phyloP scores from a whole-genome alignment of 1,140 invertebrate genomes.

The Habropoda laboriosa region DNA sequence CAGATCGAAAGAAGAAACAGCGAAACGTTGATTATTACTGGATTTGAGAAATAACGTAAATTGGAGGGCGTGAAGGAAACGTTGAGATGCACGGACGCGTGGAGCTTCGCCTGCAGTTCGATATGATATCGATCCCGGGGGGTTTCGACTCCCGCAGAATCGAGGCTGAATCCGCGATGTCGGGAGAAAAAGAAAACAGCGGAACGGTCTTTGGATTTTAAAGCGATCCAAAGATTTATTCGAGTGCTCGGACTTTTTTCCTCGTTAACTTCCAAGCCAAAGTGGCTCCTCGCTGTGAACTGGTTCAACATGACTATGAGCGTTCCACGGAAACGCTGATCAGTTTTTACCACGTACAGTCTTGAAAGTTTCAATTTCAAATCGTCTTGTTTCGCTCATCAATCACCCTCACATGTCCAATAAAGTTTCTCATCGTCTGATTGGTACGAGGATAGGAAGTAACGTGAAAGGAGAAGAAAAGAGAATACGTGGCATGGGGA shows the following conservation, averaged over 20 bases:
- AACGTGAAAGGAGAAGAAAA: too few relatives aligned
- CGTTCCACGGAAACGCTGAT: background rate
- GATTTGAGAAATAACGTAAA: too few relatives aligned
- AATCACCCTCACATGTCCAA: too few relatives aligned
- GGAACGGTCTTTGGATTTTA: constrained; percentile 6
- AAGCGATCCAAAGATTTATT: constrained; percentile 1
- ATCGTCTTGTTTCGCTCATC: too few relatives aligned
- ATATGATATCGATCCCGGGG: constrained; percentile 51
- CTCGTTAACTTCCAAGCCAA: background rate
- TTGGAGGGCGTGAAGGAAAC: constrained; percentile 30
- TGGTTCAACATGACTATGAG: background rate
- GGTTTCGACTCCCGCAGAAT: constrained; percentile 6
- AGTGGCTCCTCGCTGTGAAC: background rate
- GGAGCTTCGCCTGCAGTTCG: constrained; percentile 29
- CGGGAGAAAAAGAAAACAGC: background rate
- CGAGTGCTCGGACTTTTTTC: background rate
- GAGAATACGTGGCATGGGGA: too few relatives aligned
- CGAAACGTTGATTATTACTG: too few relatives aligned
- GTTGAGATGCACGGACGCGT: constrained; percentile 15
- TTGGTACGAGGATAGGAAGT: too few relatives aligned
- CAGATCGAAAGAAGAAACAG: too few relatives aligned
- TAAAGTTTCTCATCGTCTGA: too few relatives aligned
- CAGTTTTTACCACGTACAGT: background rate
- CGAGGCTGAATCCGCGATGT: background rate
- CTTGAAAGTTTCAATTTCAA: background rate